Evolutionary conservation across 2,888 invertebrate species (phyloP).

Genomic region (Dyspetes luteomarginatus): DNA sequence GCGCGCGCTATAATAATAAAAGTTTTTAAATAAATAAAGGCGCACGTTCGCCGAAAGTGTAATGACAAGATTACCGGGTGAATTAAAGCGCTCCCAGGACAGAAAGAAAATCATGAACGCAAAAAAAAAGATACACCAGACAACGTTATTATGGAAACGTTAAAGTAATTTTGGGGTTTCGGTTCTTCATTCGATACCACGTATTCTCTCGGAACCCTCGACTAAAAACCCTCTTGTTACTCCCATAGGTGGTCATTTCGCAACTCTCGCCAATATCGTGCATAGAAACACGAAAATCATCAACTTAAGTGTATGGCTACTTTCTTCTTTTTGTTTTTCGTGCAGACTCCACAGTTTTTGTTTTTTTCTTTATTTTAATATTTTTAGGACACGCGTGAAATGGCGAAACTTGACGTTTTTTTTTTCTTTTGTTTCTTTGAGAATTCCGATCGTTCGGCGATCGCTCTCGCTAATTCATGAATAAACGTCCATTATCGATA

Average conservation of each 20-base stretch:
- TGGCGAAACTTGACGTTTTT: background rate
- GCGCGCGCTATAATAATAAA: constrained; percentile 52
- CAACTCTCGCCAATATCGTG: constrained; percentile 20
- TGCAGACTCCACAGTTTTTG: background rate
- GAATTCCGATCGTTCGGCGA: constrained; percentile 23
- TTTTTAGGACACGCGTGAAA: constrained; percentile 24
- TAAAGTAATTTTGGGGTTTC: constrained; percentile 69
- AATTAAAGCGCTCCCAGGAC: constrained; percentile 69
- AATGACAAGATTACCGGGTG: constrained; percentile 76
- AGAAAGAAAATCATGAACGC: constrained; percentile 20
- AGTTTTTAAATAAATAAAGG: constrained; percentile 75
- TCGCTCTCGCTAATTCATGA: constrained; percentile 35
- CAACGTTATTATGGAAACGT: constrained; percentile 71
- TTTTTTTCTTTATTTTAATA: background rate
- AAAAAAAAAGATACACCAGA: constrained; percentile 44
- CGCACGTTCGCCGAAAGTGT: constrained; percentile 69
- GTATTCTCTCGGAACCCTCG: too few species aligned
- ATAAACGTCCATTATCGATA: constrained; percentile 30
- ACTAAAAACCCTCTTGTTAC: background rate
- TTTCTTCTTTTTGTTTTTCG: constrained; percentile 1
- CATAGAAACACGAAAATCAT: constrained; percentile 49
- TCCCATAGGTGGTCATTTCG: constrained; percentile 58
- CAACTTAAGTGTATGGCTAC: constrained; percentile 22
- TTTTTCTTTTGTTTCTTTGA: background rate
- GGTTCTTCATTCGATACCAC: constrained; percentile 53